Evolutionary conservation across 2,113 vertebrate species (phyloP).

Genomic region (Nothocercus nigrocapillus): DNA sequence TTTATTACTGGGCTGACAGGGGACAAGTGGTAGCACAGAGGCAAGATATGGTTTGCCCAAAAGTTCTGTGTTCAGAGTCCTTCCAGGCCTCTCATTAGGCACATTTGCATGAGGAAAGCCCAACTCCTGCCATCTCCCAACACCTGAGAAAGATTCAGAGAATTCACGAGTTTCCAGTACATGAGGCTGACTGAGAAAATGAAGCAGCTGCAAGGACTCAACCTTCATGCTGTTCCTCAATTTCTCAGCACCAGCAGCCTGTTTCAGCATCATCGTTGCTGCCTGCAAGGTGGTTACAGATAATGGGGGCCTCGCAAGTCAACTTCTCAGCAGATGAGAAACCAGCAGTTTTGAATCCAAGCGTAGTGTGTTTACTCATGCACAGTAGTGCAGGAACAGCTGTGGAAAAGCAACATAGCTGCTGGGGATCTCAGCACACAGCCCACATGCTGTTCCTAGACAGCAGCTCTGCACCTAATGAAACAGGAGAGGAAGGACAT

Average conservation of each 20-base stretch:
- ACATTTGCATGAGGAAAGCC: background rate
- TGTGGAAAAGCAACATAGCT: background rate
- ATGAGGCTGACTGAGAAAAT: background rate
- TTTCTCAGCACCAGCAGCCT: accelerated
- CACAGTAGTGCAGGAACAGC: background rate
- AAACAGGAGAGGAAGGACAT: background rate
- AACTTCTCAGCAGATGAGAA: background rate
- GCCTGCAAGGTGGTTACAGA: background rate
- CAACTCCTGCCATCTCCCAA: background rate
- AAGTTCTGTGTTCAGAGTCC: background rate
- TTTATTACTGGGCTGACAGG: background rate
- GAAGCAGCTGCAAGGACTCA: background rate
- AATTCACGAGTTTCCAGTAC: background rate
- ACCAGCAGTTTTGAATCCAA: background rate
- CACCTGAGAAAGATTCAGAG: background rate
- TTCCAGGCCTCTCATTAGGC: background rate
- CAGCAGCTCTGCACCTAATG: background rate
- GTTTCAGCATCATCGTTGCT: background rate
- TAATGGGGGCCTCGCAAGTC: background rate
- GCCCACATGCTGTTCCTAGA: background rate
- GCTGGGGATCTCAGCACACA: background rate
- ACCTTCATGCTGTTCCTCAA: background rate
- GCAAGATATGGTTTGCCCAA: background rate
- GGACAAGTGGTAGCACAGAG: background rate
- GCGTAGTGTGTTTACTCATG: accelerated